Percentiles rank a stretch among this genome's conserved stretches.
Evolutionary conservation across 2,888 invertebrate species (phyloP).

Genomic region (Osmoderma eremita): DNA sequence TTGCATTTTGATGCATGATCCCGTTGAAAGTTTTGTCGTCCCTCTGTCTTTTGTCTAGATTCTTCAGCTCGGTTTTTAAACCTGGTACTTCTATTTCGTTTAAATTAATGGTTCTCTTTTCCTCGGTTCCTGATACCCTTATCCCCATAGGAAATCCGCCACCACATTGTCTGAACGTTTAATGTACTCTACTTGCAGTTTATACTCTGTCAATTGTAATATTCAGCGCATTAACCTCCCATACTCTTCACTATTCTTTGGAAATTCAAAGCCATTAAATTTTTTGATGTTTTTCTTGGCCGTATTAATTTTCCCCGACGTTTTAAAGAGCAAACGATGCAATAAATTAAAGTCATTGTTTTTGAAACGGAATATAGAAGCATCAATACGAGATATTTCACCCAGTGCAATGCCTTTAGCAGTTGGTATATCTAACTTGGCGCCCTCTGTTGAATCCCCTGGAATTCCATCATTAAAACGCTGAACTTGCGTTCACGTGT

Average conservation of each 20-base stretch:
- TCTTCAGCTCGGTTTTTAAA: too few relatives aligned
- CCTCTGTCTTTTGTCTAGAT: too few relatives aligned
- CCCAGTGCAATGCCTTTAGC: conserved; percentile 75
- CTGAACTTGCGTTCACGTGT: conserved; percentile 60
- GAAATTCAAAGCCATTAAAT: conserved; percentile 85
- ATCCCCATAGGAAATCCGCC: too few relatives aligned
- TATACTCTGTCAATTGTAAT: too few relatives aligned
- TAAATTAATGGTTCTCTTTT: too few relatives aligned
- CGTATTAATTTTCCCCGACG: conserved; percentile 67
- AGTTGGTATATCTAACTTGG: conserved; percentile 64
- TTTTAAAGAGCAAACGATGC: conserved; percentile 73
- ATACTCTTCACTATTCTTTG: conserved; percentile 78
- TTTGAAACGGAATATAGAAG: conserved; percentile 71
- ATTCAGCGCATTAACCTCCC: too few relatives aligned
- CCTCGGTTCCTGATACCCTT: too few relatives aligned
- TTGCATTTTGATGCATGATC: too few relatives aligned
- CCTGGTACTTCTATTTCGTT: too few relatives aligned
- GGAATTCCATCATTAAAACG: conserved; percentile 57
- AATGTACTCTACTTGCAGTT: too few relatives aligned
- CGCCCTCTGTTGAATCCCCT: conserved; percentile 41
- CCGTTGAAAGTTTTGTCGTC: too few relatives aligned
- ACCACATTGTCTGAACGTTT: too few relatives aligned
- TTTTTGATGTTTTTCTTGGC: conserved; percentile 82
- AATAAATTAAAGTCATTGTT: conserved; percentile 75
- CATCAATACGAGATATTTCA: conserved; percentile 75